These are phyloP conservation scores for Hirtodrosophila histrioides DNA, from an alignment of 2,888 invertebrate genomes.

Conservation along the genomic window DNA sequence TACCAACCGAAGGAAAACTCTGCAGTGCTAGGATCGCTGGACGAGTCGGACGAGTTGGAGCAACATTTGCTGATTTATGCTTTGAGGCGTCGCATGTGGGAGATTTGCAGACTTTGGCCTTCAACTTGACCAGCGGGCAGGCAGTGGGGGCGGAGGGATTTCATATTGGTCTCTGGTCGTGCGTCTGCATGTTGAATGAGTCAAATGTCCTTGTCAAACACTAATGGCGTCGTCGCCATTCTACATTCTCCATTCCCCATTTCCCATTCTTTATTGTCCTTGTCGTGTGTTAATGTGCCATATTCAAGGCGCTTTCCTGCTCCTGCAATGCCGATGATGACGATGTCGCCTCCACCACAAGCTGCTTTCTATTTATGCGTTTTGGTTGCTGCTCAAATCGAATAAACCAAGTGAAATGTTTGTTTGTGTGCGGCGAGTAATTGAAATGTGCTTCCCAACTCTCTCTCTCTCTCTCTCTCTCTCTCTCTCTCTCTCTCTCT, in stretches of 20 bases:
- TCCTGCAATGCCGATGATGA: slow-evolving; percentile 29
- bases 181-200: slow-evolving; percentile 45
- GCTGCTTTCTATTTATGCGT: slow-evolving; percentile 39
- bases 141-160: slow-evolving; percentile 1
- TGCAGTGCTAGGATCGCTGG: background rate
- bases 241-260: slow-evolving; percentile 14
- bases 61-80: slow-evolving; percentile 54
- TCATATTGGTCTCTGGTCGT: slow-evolving; percentile 24
- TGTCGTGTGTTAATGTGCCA: slow-evolving; percentile 67
- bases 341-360: slow-evolving; percentile 22
- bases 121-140: slow-evolving; percentile 64
- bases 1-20: slow-evolving; percentile 17
- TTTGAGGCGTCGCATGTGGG: slow-evolving; percentile 42
- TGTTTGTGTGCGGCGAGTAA: slow-evolving; percentile 46
- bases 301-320: slow-evolving; percentile 57
- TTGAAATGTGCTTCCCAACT: slow-evolving; percentile 55
- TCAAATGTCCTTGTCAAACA: slow-evolving; percentile 71
- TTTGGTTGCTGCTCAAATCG: slow-evolving; percentile 48
- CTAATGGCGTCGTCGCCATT: slow-evolving; percentile 70
- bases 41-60: background rate
- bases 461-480: background rate
- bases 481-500: background rate
- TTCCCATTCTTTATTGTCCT: slow-evolving; percentile 53
- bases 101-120: slow-evolving; percentile 45
- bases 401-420: slow-evolving; percentile 51